Conservation (phyloP, 2,888 invertebrate species). For the Meiosimyza platycephala region DNA sequence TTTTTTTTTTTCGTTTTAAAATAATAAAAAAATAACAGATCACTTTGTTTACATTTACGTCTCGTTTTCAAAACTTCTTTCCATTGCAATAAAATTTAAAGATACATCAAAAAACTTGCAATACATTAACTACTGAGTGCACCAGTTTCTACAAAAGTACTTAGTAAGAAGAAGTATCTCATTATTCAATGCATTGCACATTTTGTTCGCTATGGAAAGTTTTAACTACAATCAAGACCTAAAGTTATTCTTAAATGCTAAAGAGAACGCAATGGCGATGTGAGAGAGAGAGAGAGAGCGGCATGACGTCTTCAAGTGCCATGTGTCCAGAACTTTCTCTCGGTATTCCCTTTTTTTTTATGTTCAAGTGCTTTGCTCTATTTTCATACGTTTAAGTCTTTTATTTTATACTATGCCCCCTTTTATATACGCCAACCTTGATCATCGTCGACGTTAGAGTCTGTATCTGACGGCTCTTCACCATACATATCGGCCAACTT, state of each 20-base stretch:
- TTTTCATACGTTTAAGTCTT: conserved; percentile 18
- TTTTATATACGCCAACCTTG: conserved; percentile 81
- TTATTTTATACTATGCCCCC: conserved; percentile 3
- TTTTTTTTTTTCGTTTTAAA: too few species aligned
- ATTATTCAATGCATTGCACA: too few species aligned
- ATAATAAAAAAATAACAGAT: conserved; percentile 18
- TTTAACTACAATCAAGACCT: background rate
- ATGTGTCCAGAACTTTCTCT: conserved; percentile 42
- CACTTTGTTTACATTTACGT: conserved; percentile 20
- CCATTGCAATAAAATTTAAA: too few species aligned
- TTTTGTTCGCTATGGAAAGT: too few species aligned
- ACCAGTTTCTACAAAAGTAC: too few species aligned
- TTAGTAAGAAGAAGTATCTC: too few species aligned
- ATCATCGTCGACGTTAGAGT: conserved; percentile 80
- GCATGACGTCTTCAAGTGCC: conserved; percentile 25
- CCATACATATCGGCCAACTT: conserved; percentile 95
- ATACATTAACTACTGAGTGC: too few species aligned
- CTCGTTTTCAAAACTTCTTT: background rate
- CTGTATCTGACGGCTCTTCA: conserved; percentile 86
- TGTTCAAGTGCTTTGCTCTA: conserved; percentile 20
- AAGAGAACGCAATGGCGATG: conserved; percentile 16
- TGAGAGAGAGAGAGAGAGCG: conserved; percentile 31
- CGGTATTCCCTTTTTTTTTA: background rate
- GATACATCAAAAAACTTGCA: too few species aligned
- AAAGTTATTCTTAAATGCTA: conserved; percentile 14